Evolutionary conservation across 2,113 vertebrate species (phyloP).

Genomic region (Psilopogon haemacephalus): DNA sequence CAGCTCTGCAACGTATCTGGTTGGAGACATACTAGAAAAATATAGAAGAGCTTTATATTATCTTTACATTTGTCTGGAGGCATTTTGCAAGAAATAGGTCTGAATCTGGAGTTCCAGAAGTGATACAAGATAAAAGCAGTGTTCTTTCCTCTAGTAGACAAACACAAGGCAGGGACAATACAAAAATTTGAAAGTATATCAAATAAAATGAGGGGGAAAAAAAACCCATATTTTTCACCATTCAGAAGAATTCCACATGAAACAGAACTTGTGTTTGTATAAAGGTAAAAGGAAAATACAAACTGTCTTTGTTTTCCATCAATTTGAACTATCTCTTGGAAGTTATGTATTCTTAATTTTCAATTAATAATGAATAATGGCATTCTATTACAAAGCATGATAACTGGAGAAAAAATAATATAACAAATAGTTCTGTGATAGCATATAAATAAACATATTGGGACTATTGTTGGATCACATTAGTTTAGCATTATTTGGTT

Average conservation of each 20-base stretch:
- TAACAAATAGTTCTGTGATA: not conserved
- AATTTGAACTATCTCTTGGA: not conserved
- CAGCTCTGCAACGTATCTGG: too few species aligned
- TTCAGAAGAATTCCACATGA: not conserved
- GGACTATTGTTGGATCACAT: not conserved
- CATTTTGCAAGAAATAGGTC: not conserved
- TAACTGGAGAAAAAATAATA: not conserved
- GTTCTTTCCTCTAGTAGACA: not conserved
- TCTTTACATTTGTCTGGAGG: not conserved
- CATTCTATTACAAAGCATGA: not conserved
- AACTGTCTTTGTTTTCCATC: not conserved
- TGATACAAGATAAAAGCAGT: not conserved
- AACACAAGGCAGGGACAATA: not conserved
- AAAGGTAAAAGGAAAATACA: not conserved
- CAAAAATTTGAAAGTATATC: not conserved
- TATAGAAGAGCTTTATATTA: not conserved
- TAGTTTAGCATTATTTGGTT: not conserved
- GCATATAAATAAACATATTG: not conserved
- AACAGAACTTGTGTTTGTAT: not conserved
- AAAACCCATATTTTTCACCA: not conserved
- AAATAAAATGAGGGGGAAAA: not conserved
- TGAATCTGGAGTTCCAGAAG: not conserved
- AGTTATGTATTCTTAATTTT: not conserved
- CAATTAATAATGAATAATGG: not conserved
- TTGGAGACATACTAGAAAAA: not conserved